Evolutionary conservation across 2,888 invertebrate species (phyloP).

Genomic region (Lithosia quadra): DNA sequence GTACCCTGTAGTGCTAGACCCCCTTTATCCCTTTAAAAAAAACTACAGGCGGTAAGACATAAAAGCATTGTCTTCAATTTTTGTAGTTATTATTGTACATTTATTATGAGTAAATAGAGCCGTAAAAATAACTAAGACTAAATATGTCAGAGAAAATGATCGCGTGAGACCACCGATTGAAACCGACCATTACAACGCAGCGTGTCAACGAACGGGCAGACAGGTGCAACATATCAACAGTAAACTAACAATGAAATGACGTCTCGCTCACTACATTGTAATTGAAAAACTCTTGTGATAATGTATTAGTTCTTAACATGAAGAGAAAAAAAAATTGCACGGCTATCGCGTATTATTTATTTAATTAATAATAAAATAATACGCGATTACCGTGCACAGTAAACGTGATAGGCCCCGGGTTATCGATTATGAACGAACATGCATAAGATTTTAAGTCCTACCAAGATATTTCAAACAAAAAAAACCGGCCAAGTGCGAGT

Average conservation of each 20-base stretch:
- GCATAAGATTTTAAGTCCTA: no score
- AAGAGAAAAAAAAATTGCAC: no score
- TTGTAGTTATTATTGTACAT: constrained; percentile 1
- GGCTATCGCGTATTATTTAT: no score
- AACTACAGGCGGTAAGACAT: background rate
- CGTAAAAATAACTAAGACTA: constrained; percentile 56
- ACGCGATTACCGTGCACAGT: no score
- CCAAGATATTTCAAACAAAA: no score
- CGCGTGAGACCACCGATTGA: constrained; percentile 45
- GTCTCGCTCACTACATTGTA: constrained; percentile 16
- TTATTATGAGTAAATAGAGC: constrained; percentile 45
- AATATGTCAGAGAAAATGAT: constrained; percentile 49
- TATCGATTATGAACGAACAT: no score
- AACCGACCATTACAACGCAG: constrained; percentile 29
- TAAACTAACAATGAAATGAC: constrained; percentile 20
- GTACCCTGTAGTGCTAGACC: no score
- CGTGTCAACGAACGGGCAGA: constrained; percentile 19
- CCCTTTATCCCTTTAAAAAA: no score
- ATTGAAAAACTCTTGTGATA: background rate
- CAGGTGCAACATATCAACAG: constrained; percentile 25
- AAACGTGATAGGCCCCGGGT: no score
- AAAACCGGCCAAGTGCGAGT: no score
- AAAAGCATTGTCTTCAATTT: background rate
- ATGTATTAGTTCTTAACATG: background rate
- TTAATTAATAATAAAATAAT: no score